Evolutionary conservation across 2,797 vertebrate species (phyloP).

Genomic region (Coilia nasus): DNA sequence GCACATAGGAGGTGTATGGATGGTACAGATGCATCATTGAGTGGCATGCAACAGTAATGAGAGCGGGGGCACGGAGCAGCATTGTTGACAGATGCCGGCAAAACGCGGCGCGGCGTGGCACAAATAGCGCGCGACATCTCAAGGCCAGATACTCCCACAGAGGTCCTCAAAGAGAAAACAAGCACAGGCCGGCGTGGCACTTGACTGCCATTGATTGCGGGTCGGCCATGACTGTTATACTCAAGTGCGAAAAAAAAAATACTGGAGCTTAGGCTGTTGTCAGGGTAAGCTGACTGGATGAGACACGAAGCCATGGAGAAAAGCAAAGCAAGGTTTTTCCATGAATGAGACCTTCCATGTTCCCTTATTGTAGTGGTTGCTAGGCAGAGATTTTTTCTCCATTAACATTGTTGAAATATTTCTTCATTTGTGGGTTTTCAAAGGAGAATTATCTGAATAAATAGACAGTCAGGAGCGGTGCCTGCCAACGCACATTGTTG

Average conservation of each 20-base stretch:
- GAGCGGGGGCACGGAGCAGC: background rate
- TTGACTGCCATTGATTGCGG: background rate
- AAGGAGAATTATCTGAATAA: slow-evolving; percentile 10
- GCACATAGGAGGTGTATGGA: too few relatives aligned
- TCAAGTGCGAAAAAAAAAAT: background rate
- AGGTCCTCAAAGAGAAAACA: background rate
- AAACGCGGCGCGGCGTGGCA: background rate
- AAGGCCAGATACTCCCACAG: background rate
- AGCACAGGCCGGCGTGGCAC: too few relatives aligned
- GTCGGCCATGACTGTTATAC: background rate
- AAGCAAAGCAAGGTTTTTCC: background rate
- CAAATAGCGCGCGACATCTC: background rate
- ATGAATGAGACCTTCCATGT: slow-evolving; percentile 1
- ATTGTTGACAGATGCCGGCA: background rate
- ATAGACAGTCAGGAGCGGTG: background rate
- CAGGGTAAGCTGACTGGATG: background rate
- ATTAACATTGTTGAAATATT: background rate
- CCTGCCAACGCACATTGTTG: background rate
- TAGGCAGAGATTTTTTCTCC: background rate
- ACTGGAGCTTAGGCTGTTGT: background rate
- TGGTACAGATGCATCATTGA: background rate
- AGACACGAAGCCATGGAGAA: background rate
- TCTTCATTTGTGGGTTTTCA: background rate
- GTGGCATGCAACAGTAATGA: background rate
- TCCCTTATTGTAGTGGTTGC: background rate